Percentiles rank a stretch among this genome's conserved stretches.
Evolutionary conservation across 2,113 vertebrate species (phyloP).

Genomic region (Daubentonia madagascariensis): DNA sequence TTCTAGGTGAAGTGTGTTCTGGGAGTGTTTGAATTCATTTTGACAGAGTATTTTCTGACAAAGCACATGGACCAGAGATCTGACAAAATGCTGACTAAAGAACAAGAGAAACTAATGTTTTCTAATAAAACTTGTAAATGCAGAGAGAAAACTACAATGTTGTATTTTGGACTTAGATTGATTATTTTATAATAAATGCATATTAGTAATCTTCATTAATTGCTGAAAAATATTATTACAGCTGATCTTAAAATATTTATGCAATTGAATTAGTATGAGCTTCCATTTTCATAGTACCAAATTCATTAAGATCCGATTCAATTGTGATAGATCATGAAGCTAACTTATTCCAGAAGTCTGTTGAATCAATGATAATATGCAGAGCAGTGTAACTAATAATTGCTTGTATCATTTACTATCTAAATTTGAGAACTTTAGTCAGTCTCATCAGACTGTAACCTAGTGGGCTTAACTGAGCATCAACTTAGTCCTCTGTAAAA

Average conservation of each 20-base stretch:
- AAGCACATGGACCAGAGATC: not conserved
- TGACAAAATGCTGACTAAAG: not conserved
- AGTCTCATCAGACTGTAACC: too few relatives aligned
- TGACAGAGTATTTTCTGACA: not conserved
- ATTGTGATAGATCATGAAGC: too few relatives aligned
- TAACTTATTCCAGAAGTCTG: too few relatives aligned
- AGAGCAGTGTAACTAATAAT: too few relatives aligned
- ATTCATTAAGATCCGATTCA: too few relatives aligned
- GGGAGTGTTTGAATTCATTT: not conserved
- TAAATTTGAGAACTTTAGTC: too few relatives aligned
- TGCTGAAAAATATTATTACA: conserved; percentile 7
- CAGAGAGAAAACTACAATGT: not conserved
- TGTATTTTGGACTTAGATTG: not conserved
- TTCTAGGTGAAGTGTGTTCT: not conserved
- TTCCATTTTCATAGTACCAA: not conserved
- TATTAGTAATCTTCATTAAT: not conserved
- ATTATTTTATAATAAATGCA: not conserved
- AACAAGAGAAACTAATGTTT: not conserved
- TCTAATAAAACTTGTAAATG: not conserved
- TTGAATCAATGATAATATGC: too few relatives aligned
- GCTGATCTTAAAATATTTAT: not conserved
- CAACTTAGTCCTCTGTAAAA: not conserved
- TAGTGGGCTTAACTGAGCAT: not conserved
- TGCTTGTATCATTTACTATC: too few relatives aligned
- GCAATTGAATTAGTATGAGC: not conserved